Percentiles rank a stretch among this genome's conserved stretches.
phyloP scores from a whole-genome alignment of 1,140 invertebrate genomes.

The Mamestra configurata region DNA sequence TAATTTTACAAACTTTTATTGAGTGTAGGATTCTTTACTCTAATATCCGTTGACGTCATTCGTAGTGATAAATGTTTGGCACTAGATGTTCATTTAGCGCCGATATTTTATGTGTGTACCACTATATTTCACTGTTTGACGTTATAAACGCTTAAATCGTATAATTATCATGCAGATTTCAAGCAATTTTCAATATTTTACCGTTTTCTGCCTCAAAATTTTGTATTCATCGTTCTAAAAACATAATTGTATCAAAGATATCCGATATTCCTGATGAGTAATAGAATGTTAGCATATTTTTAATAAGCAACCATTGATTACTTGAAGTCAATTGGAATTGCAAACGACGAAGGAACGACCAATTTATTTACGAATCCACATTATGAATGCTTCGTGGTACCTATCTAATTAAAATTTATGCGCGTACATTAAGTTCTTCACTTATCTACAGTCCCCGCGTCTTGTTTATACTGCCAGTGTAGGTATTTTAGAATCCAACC shows the following conservation, averaged over 20 bases:
- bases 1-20: slow-evolving; percentile 1
- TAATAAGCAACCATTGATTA: slow-evolving; percentile 47
- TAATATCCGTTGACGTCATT: slow-evolving; percentile 33
- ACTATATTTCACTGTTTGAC: slow-evolving; percentile 26
- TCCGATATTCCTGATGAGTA: slow-evolving; percentile 21
- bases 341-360: slow-evolving; percentile 50
- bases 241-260: neutral
- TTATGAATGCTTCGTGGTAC: slow-evolving; percentile 55
- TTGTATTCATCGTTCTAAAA: neutral
- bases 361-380: slow-evolving; percentile 57
- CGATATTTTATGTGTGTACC: neutral
- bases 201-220: neutral
- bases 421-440: slow-evolving; percentile 57
- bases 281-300: slow-evolving; percentile 35
- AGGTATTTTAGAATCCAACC: slow-evolving; percentile 50
- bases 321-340: slow-evolving; percentile 41
- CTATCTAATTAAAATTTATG: slow-evolving; percentile 66
- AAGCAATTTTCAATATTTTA: neutral
- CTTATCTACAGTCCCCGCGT: slow-evolving; percentile 52
- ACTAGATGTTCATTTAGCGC: slow-evolving; percentile 18
- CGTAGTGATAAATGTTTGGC: slow-evolving; percentile 33
- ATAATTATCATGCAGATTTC: neutral
- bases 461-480: slow-evolving; percentile 54
- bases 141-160: neutral
- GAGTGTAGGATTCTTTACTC: neutral